A percentile compares a stretch with the other conserved stretches of the same genome.
phyloP scores from a whole-genome alignment of 1,140 invertebrate species.

The Oryctes rhinoceros region DNA sequence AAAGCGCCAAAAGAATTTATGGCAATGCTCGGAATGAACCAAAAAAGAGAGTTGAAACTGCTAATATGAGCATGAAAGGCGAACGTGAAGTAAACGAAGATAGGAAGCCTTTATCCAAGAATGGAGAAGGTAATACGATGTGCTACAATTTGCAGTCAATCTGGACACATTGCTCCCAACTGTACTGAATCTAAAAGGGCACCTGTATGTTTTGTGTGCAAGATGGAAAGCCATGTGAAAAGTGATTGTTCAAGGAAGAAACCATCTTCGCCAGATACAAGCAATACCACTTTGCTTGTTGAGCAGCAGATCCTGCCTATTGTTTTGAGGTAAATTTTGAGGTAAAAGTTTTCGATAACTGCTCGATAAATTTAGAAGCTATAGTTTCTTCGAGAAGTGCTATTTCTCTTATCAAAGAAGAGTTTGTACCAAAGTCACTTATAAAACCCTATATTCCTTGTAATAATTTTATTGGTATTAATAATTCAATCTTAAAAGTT shows the following conservation, averaged over 20 bases:
- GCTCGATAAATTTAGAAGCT: too few relatives aligned
- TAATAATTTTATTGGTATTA: too few relatives aligned
- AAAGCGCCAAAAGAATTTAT: background rate
- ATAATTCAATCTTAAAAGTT: too few relatives aligned
- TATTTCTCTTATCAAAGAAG: background rate
- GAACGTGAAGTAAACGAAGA: background rate
- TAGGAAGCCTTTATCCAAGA: background rate
- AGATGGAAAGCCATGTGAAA: too few relatives aligned
- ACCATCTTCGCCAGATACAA: too few relatives aligned
- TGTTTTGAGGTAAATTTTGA: too few relatives aligned
- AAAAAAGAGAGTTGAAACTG: background rate
- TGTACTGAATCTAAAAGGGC: background rate
- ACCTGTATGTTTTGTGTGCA: background rate
- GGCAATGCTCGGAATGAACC: too few relatives aligned
- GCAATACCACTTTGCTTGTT: too few relatives aligned
- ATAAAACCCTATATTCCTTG: too few relatives aligned
- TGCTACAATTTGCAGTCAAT: background rate
- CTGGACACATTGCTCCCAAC: background rate
- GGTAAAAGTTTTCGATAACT: too few relatives aligned
- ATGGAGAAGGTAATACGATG: background rate
- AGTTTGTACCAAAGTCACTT: background rate
- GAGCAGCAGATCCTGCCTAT: too few relatives aligned
- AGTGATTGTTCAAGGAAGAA: too few relatives aligned
- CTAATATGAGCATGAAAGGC: background rate
- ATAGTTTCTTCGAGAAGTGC: background rate